Evolutionary conservation across 2,888 invertebrate genomes (phyloP), one percentile per base, ranked within the genome.

Genomic region (Eupeodes latifasciatus): DNA sequence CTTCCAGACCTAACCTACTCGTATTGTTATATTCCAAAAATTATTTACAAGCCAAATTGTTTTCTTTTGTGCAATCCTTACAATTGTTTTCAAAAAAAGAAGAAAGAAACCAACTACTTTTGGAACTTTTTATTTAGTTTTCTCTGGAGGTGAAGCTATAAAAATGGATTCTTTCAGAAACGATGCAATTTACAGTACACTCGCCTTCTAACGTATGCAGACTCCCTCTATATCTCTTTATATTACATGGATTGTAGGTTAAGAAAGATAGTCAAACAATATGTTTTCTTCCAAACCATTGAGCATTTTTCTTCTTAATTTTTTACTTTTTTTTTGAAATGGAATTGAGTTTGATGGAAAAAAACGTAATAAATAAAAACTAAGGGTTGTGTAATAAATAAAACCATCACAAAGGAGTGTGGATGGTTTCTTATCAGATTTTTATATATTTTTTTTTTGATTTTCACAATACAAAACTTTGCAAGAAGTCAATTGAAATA

Each of bases 181-280:
- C 78, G 55, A 57, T 86, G 86, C 82, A 80, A 74, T 81, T 76
- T 84, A 76, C 84, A 84, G 72, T 77, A 83, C 66, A 80, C 67
- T 53, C 53, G 34, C 27, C 57, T 55, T 34, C 34, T 44, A 67
- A 49, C 10, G 11, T n/a, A 10, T 44, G 36, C 49, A 40, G 59
- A 72, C 27, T 34, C 16, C n/a, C 1, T 14, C n/a, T 34, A 59
- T 57, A 49, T 34, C 34, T 57, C 59, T 59, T 36, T 49, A 69
- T 49, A 69, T 53, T 69, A 10, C 49, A 12, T 36, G 14, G 1
- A 67, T 51, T 40, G 40, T 40, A 40, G 5, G 12, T 47, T 10
- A 3, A 47, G 47, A 47, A 12, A 47, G 10, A 47, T 47, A 10
- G 11, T 62, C 16, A 6, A 51, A 34, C 49, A 49, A 87, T 81